Evolutionary conservation across 2,113 vertebrate genomes (phyloP).

Genomic region (Cynopterus brachyotis): DNA sequence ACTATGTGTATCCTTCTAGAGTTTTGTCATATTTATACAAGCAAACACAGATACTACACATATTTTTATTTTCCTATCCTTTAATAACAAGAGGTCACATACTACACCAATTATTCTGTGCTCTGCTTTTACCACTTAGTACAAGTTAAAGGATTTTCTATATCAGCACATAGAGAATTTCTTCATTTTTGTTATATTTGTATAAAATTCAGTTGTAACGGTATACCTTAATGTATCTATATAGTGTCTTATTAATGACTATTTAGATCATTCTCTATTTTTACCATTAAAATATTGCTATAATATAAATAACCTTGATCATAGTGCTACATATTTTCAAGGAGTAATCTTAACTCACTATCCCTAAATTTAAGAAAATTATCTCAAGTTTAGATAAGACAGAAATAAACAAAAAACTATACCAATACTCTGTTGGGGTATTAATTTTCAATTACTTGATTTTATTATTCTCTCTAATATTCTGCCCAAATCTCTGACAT

Average conservation of each 20-base stretch:
- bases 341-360: background rate
- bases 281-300: background rate
- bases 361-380: background rate
- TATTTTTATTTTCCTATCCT: background rate
- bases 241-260: background rate
- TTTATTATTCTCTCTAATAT: background rate
- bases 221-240: background rate
- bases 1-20: background rate
- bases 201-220: background rate
- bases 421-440: background rate
- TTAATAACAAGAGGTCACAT: background rate
- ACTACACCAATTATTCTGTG: background rate
- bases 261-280: background rate
- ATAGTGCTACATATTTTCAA: background rate
- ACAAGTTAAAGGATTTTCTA: background rate
- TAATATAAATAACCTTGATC: conserved; percentile 24
- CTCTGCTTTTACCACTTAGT: background rate
- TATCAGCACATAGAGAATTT: background rate
- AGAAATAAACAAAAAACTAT: background rate
- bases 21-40: background rate
- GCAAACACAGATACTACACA: background rate
- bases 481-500: background rate
- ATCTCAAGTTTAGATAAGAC: background rate
- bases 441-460: background rate
- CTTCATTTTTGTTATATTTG: background rate